Conservation (phyloP, 2,113 vertebrate species). For the Calonectris borealis region DNA sequence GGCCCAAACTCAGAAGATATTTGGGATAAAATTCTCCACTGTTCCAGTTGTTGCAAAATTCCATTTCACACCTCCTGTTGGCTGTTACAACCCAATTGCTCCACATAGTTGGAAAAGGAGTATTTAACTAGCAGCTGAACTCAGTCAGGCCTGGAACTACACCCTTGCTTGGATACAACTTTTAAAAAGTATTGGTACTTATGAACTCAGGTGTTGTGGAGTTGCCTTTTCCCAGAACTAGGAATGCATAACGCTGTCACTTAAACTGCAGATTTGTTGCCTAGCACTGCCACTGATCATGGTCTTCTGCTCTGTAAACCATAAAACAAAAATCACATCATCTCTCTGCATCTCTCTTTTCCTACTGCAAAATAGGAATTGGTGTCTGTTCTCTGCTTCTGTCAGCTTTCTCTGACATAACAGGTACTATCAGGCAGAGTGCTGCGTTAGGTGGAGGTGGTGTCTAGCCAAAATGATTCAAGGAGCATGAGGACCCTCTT, state of each 20-base stretch:
- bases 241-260: not conserved
- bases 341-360: not conserved
- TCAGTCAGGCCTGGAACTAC: not conserved
- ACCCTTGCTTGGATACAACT: not conserved
- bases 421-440: not conserved
- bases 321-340: not conserved
- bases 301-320: not conserved
- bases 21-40: not conserved
- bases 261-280: not conserved
- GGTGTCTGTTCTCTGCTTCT: not conserved
- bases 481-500: not conserved
- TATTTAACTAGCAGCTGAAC: not conserved
- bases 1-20: not conserved
- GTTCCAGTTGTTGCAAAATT: not conserved
- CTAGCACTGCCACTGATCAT: rapidly evolving
- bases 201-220: rapidly evolving
- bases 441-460: not conserved
- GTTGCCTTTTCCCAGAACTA: not conserved
- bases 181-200: not conserved
- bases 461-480: not conserved
- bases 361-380: not conserved
- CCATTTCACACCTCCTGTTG: not conserved
- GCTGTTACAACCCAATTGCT: not conserved
- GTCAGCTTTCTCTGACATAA: not conserved
- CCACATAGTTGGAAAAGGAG: not conserved